phyloP scores from a whole-genome alignment of 2,113 vertebrate species.

The Turnix velox region DNA sequence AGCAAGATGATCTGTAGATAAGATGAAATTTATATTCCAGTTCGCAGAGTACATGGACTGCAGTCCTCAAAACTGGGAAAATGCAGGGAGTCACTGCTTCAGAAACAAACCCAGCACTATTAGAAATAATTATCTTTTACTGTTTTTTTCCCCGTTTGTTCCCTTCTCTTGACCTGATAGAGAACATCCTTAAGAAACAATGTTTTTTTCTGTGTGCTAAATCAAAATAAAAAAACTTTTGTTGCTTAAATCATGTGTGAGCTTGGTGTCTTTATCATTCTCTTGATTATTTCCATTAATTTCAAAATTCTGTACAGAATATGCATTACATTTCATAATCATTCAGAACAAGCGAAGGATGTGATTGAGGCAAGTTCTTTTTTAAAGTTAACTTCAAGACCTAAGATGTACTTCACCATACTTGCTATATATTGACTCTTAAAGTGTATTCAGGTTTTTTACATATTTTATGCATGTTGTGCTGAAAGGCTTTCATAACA shows the following conservation, averaged over 20 bases:
- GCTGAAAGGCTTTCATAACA: not conserved
- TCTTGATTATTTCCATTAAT: not conserved
- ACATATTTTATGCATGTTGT: not conserved
- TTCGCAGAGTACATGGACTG: not conserved
- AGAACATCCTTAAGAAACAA: not conserved
- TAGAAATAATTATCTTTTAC: not conserved
- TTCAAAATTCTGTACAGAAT: not conserved
- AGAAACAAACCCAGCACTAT: not conserved
- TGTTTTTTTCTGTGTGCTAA: accelerated
- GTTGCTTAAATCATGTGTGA: not conserved
- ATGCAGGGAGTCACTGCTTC: not conserved
- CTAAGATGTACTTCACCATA: not conserved
- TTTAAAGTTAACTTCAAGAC: not conserved
- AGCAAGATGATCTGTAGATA: not conserved
- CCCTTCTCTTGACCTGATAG: not conserved
- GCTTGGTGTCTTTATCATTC: not conserved
- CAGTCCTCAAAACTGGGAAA: not conserved
- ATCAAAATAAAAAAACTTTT: not conserved
- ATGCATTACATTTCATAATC: not conserved
- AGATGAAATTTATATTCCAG: not conserved
- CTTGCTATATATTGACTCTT: not conserved
- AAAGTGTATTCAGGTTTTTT: not conserved
- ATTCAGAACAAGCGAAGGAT: not conserved
- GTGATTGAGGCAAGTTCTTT: not conserved
- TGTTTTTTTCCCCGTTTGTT: not conserved